Evolutionary conservation across 2,113 vertebrate genomes (phyloP), one percentile per base, ranked within the genome.

Genomic region (Takifugu flavidus): DNA sequence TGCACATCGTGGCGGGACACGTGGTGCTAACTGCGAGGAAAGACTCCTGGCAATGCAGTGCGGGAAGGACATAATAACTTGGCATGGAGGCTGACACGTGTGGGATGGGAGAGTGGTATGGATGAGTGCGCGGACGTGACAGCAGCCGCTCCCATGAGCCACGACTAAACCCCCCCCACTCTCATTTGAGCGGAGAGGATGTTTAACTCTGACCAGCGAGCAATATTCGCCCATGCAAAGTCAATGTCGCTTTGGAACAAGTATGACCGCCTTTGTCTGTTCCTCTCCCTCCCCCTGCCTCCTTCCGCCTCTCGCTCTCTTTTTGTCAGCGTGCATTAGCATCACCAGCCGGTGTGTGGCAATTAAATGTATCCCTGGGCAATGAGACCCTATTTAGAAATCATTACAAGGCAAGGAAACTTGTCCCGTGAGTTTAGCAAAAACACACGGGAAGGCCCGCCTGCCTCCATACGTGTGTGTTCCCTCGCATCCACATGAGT

Each of bases 341-440:
- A 79, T 90, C 89, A 89, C 80, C 82, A 86, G 89, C 72, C 71
- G 73, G 79, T 85, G 77, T 90, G 86, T 86, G 83, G 87, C 82
- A 90, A 88, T 89, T 86, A 90, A 87, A 70, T 80, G 64, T 77
- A 79, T 84, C 89, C 85, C 84, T 70, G 72, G 85, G 89, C 82
- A 74, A 79, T 59, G 75, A 78, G 75, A 78, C 82, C 84, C 77
- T 87, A 89, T 90, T 91, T 90, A 86, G 84, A 89, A 89, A 87
- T 88, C 84, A 87, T 91, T 89, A 86, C 83, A 85, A 88, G 76
- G 83, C 82, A 76, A 80, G 74, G 75, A 82, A 90, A 83, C 49
- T 63, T 56, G 62, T 82, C 87, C 82, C 67, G 60, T 29, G 70
- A 83, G 72, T 86, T 83, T 63, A 62, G 68, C 53, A 62, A 67